Evolutionary conservation across 2,888 invertebrate genomes (phyloP), one percentile per base, ranked within the genome.

Genomic region (Teinopalpus imperialis): DNA sequence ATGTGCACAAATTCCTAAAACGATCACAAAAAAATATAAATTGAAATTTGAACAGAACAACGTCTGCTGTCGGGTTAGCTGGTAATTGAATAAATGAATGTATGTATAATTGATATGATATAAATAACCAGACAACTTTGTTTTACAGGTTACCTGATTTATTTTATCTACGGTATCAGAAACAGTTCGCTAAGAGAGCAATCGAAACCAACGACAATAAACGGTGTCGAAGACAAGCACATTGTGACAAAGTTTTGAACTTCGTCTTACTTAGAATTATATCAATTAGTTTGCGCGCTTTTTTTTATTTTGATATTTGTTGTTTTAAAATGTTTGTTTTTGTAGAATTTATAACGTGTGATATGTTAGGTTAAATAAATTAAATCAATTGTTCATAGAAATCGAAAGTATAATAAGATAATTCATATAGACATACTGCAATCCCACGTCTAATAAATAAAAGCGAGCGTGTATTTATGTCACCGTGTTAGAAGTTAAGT

Each of bases 61-160:
- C n/a, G n/a, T n/a, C n/a, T n/a, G n/a, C n/a, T n/a, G n/a, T n/a
- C n/a, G n/a, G n/a, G n/a, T n/a, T n/a, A n/a, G n/a, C n/a, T n/a
- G n/a, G n/a, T n/a, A n/a, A n/a, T n/a, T n/a, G n/a, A n/a, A n/a
- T n/a, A n/a, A n/a, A n/a, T n/a, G n/a, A n/a, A n/a, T n/a, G n/a
- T n/a, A n/a, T n/a, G n/a, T n/a, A n/a, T n/a, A n/a, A n/a, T n/a
- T n/a, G n/a, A n/a, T n/a, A n/a, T n/a, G n/a, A n/a, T n/a, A n/a
- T n/a, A n/a, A n/a, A n/a, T n/a, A n/a, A n/a, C n/a, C n/a, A n/a
- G n/a, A n/a, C n/a, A n/a, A n/a, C n/a, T n/a, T n/a, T n/a, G n/a
- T n/a, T n/a, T n/a, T n/a, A 1, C 79, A 95, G 96, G 96, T 37
- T 94, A 96, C 66, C 61, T 92, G 1, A 96, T 98, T 63, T 98